A percentile compares a stretch with the other conserved stretches of the same genome.
Conservation (phyloP, 2,797 vertebrate species). For the Gambelia wislizenii region DNA sequence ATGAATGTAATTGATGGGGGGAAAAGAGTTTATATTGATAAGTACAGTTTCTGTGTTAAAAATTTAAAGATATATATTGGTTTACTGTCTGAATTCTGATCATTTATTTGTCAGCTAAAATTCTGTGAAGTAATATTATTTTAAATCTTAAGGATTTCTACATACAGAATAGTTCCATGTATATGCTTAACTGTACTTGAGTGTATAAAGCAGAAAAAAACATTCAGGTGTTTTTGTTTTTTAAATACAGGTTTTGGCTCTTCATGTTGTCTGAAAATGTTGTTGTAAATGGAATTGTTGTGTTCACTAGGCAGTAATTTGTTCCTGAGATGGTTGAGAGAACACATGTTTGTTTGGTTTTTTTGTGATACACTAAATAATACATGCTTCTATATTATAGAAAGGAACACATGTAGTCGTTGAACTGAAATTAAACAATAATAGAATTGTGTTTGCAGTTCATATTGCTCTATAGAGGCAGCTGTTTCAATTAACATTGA, state of each 20-base stretch:
- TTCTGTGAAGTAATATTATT: neutral
- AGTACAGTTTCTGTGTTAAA: neutral
- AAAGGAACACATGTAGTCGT: neutral
- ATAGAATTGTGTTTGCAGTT: neutral
- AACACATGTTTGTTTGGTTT: constrained; percentile 2
- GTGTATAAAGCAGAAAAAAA: neutral
- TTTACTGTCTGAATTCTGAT: neutral
- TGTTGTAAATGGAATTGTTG: neutral
- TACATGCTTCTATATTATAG: neutral
- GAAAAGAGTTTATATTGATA: neutral
- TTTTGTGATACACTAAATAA: constrained; percentile 4
- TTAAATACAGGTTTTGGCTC: neutral
- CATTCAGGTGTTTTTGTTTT: too few species aligned
- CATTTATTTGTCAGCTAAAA: neutral
- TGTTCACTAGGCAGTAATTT: neutral
- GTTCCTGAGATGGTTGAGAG: neutral
- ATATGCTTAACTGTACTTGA: neutral
- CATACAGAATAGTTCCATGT: neutral
- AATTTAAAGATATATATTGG: neutral
- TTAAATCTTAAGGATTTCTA: neutral
- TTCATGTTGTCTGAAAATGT: neutral
- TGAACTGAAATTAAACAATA: constrained; percentile 7
- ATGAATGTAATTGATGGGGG: neutral
- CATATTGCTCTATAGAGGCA: neutral
- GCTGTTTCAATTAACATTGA: constrained; percentile 18